Base-by-base conservation (phyloP, 2,888 invertebrate genomes). In the Synergus itoensis region DNA sequence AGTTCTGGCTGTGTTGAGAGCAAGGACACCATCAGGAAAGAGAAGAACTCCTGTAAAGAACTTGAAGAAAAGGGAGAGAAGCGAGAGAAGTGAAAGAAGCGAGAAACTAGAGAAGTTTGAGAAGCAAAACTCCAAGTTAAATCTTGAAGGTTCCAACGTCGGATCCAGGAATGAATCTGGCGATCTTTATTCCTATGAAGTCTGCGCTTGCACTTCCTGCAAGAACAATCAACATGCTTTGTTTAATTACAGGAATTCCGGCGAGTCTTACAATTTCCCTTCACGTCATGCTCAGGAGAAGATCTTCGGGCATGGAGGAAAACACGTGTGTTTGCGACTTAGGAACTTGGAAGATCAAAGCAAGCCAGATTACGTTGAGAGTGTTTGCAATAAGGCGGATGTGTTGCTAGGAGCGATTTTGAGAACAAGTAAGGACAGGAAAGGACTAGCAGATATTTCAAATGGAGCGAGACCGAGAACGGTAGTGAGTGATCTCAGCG, bases 401-500 rank as follows among this genome's bases (percentile, higher is more conserved):
- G 90, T 94, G 77, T 86, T 94, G 80, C 88, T 94, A 78, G 94
- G 94, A 83, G 94, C 94, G 77, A 94, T 94, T 82, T 92, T 94
- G 87, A 91, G 94, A 45, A 82, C 82, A 2, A 81, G 81, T 18
- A 84, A 79, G 40, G 80, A 92, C 76, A 91, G 90, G 69, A 90
- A 90, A 64, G 85, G 85, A n/a, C 78, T 85, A n/a, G 76, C 83
- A 7, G 87, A 89, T 75, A 85, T 87, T 43, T 85, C 87, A 8
- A 89, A 86, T 76, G 90, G 88, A 63, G 85, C 87, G 79, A 87
- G 81, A 75, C 82, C 86, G 5, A 82, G 85, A 62, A 82, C 83
- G 12, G 67, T 77, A 14, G 63, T 78, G 79, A 77, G 45, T 28
- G 40, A 48, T 21, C 79, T 64, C 16, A 77, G 53, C 77, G 76